These are phyloP conservation scores for Netelia fuscicornis DNA, from an alignment of 2,888 invertebrate species.

Conservation along the genomic window DNA sequence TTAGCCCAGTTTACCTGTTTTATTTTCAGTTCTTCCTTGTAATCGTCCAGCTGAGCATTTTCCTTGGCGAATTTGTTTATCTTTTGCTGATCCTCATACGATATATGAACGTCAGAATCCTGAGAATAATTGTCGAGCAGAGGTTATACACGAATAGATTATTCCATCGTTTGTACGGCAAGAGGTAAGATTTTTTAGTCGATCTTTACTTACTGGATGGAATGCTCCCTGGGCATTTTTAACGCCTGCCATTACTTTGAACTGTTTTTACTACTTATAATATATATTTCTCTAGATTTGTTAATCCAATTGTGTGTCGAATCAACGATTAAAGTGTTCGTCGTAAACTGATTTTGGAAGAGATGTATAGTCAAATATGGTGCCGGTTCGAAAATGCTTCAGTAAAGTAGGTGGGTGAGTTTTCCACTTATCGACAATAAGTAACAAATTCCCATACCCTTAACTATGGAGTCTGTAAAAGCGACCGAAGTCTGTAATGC, in stretches of 20 bases:
- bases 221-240: constrained; percentile 87
- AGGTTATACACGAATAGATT: constrained; percentile 69
- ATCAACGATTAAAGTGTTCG: constrained; percentile 16
- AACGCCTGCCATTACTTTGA: constrained; percentile 76
- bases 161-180: constrained; percentile 28
- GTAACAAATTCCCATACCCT: no score
- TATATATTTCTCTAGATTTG: constrained; percentile 20
- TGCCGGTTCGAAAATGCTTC: neutral
- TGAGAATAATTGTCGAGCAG: constrained; percentile 78
- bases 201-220: constrained; percentile 88
- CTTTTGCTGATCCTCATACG: constrained; percentile 98
- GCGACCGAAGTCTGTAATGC: no score
- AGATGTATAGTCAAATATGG: constrained; percentile 28
- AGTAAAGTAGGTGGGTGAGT: neutral
- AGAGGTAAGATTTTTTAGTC: constrained; percentile 45
- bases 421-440: neutral
- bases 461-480: no score
- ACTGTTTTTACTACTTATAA: constrained; percentile 20
- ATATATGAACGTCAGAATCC: constrained; percentile 97
- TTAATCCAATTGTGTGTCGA: neutral
- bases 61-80: constrained; percentile 98
- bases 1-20: constrained; percentile 88
- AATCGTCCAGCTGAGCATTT: constrained; percentile 96
- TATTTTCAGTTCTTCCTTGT: constrained; percentile 93
- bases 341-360: constrained; percentile 2